Conservation (phyloP, 2,113 vertebrate species). For the Theropithecus gelada region DNA sequence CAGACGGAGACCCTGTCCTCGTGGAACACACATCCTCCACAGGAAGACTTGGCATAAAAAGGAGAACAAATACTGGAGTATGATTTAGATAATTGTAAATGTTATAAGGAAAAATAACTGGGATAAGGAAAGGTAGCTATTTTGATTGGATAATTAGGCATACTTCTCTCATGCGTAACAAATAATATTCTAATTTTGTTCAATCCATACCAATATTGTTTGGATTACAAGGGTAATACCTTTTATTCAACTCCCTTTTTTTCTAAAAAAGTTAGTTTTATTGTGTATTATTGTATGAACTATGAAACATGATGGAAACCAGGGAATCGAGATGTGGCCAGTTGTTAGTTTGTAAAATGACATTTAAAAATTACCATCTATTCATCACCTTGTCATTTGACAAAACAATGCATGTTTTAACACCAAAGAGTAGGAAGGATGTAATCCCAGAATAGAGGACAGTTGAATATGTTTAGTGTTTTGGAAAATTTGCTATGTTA, state of each 20-base stretch:
- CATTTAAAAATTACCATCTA: background rate
- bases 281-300: background rate
- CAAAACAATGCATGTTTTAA: background rate
- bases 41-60: background rate
- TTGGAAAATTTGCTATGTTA: background rate
- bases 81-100: background rate
- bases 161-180: background rate
- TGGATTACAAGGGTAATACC: background rate
- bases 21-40: background rate
- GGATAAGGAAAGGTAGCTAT: background rate
- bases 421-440: background rate
- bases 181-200: background rate
- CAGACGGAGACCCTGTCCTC: background rate
- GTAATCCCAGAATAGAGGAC: background rate
- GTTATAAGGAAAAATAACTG: background rate
- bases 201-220: background rate
- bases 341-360: background rate
- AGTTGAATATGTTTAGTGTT: background rate
- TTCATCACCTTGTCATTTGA: background rate
- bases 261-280: background rate
- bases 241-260: background rate
- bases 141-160: background rate
- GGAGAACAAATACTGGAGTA: background rate
- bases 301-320: background rate
- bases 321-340: background rate